Evolutionary conservation across 2,113 vertebrate genomes (phyloP).

Genomic region (Corythaixoides concolor): DNA sequence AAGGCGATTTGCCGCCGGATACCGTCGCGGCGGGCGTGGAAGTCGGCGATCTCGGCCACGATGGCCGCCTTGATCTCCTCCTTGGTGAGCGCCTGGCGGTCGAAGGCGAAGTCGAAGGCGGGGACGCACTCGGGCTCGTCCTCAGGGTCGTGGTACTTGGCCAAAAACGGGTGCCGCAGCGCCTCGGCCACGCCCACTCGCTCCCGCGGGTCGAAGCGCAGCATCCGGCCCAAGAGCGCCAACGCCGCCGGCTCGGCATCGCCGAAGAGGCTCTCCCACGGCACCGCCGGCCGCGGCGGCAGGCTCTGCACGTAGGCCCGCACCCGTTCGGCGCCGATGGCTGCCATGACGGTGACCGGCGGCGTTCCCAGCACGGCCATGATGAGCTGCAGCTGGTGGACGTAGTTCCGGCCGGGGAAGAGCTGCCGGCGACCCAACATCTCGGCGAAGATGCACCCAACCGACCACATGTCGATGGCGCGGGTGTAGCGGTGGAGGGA

Average conservation of each 20-base stretch:
- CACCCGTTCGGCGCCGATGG: constrained; percentile 90
- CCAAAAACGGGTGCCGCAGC: constrained; percentile 84
- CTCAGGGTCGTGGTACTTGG: constrained; percentile 91
- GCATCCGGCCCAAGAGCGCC: constrained; percentile 81
- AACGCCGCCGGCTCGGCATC: constrained; percentile 82
- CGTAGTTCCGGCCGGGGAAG: constrained; percentile 91
- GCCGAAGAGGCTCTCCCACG: constrained; percentile 82
- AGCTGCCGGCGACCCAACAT: constrained; percentile 92
- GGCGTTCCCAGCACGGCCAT: constrained; percentile 90
- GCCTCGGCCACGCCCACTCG: constrained; percentile 85
- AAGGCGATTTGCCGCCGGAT: constrained; percentile 79
- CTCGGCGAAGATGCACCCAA: constrained; percentile 95
- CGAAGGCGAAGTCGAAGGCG: constrained; percentile 93
- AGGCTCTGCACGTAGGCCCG: constrained; percentile 89
- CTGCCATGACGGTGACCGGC: constrained; percentile 79
- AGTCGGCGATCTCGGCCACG: constrained; percentile 89
- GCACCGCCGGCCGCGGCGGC: constrained; percentile 81
- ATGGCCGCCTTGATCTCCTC: constrained; percentile 95
- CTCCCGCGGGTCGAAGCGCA: constrained; percentile 86
- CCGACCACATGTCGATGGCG: constrained; percentile 95
- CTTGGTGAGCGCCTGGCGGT: constrained; percentile 77
- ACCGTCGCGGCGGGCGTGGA: constrained; percentile 83
- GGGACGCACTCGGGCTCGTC: constrained; percentile 94
- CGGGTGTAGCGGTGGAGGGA: constrained; percentile 90
- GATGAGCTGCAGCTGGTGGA: constrained; percentile 93